phyloP scores from a whole-genome alignment of 2,888 invertebrate species.

The Phyto melanocephala region DNA sequence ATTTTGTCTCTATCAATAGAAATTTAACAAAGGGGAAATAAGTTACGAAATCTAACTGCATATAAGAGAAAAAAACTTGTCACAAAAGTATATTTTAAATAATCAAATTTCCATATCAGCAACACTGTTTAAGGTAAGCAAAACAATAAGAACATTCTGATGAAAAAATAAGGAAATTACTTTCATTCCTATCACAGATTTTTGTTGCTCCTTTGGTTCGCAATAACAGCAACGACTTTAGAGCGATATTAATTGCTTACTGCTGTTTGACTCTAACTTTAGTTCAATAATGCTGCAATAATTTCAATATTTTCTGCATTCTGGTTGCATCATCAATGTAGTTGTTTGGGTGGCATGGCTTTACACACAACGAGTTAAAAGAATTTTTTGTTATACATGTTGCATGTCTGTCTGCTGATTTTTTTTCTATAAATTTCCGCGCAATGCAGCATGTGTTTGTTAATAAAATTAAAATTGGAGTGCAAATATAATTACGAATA shows the following conservation, averaged over 20 bases:
- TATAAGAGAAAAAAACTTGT: no score
- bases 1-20: no score
- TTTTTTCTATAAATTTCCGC: conserved; percentile 7
- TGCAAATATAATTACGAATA: conserved; percentile 55
- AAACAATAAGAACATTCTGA: conserved; percentile 19
- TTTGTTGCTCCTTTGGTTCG: background rate
- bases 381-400: background rate
- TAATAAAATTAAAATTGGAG: conserved; percentile 58
- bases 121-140: background rate
- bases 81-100: no score
- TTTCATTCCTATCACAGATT: conserved; percentile 5
- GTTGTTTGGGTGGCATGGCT: conserved; percentile 28
- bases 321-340: conserved; percentile 11
- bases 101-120: no score
- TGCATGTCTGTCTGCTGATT: background rate
- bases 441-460: conserved; percentile 52
- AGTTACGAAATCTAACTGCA: no score
- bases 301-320: conserved; percentile 9
- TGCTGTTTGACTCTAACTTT: conserved; percentile 52
- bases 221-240: conserved; percentile 46
- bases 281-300: conserved; percentile 28
- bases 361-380: background rate
- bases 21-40: no score
- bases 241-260: conserved; percentile 62
- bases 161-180: background rate